Evolutionary conservation across 2,113 vertebrate species (phyloP).

Genomic region (Gavialis gangeticus): DNA sequence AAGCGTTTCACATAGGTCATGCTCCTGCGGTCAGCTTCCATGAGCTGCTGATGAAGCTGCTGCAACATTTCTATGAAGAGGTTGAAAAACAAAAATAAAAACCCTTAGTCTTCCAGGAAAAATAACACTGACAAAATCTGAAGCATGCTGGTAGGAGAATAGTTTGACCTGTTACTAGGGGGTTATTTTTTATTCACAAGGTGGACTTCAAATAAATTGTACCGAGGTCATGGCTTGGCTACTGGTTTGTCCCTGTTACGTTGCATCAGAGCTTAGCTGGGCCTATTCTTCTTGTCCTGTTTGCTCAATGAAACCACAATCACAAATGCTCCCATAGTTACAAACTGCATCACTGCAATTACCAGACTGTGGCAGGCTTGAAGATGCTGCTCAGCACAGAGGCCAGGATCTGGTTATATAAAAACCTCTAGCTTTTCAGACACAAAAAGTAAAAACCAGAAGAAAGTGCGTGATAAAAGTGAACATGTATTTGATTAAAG

Average conservation of each 20-base stretch:
- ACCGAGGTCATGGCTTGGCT: not conserved
- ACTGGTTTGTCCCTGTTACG: not conserved
- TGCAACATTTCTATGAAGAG: conserved; percentile 82
- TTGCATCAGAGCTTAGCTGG: not conserved
- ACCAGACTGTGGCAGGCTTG: not conserved
- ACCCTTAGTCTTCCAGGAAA: not conserved
- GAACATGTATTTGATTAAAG: not conserved
- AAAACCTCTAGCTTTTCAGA: not conserved
- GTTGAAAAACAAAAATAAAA: not conserved
- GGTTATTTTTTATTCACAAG: not conserved
- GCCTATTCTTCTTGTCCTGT: not conserved
- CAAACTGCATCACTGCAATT: not conserved
- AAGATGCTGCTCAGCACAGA: not conserved
- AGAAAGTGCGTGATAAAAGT: not conserved
- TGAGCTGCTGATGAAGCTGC: conserved; percentile 88
- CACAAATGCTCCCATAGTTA: not conserved
- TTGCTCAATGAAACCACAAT: not conserved
- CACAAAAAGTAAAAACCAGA: not conserved
- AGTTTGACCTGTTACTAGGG: not conserved
- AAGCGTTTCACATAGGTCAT: conserved; percentile 83
- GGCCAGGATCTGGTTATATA: not conserved
- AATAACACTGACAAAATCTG: not conserved
- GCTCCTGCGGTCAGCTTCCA: conserved; percentile 85
- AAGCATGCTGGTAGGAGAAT: not conserved
- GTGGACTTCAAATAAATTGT: not conserved